Conservation (phyloP, 2,113 vertebrate species). For the Spheniscus mendiculus region DNA sequence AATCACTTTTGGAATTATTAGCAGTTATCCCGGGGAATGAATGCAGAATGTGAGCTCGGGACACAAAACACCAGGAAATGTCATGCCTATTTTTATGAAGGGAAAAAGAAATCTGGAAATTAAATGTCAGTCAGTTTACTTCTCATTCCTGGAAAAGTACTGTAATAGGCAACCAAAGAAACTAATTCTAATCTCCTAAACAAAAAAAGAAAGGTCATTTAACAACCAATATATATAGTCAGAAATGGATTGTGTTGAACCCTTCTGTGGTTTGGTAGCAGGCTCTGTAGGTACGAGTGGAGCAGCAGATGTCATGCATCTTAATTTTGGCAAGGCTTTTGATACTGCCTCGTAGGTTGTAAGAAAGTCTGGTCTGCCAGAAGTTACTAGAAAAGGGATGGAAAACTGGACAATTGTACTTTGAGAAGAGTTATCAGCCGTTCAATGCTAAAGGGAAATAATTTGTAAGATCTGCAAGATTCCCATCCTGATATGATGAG, state of each 20-base stretch:
- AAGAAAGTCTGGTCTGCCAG: background rate
- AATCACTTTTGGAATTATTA: background rate
- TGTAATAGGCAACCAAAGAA: background rate
- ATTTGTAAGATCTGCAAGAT: background rate
- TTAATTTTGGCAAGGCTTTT: background rate
- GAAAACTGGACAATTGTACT: background rate
- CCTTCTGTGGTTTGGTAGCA: background rate
- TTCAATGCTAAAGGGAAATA: background rate
- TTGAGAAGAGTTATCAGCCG: background rate
- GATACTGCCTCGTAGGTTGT: background rate
- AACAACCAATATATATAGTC: background rate
- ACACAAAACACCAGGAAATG: background rate
- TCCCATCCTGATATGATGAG: background rate
- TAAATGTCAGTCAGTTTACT: slow-evolving; percentile 31
- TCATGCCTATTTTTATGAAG: slow-evolving; percentile 13
- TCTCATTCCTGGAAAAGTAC: background rate
- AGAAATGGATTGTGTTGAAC: background rate
- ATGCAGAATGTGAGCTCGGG: background rate
- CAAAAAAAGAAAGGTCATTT: background rate
- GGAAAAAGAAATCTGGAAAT: background rate
- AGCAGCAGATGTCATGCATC: background rate
- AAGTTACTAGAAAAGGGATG: background rate
- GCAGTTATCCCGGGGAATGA: background rate
- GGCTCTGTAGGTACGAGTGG: background rate
- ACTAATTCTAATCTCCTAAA: background rate